These are phyloP conservation scores for Pocillopora verrucosa DNA, from an alignment of 64 coral and sea anemone species.

Conservation along the genomic window DNA sequence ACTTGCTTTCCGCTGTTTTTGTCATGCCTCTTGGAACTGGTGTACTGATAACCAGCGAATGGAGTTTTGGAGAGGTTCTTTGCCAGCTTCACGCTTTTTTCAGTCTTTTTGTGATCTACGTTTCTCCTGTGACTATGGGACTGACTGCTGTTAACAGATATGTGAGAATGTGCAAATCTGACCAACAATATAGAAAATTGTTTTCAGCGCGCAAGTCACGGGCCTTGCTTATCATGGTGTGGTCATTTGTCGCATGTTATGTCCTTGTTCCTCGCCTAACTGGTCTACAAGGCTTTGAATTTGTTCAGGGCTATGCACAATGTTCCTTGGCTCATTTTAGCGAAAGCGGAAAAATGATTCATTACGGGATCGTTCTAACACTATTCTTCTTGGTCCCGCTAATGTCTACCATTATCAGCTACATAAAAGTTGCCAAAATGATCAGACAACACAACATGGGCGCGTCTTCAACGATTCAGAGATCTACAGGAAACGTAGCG, in stretches of 20 bases:
- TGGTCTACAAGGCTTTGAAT: slow-evolving; percentile 24
- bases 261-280: slow-evolving; percentile 3
- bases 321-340: slow-evolving; percentile 29
- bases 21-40: slow-evolving; percentile 30
- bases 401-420: not conserved
- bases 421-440: slow-evolving; percentile 30
- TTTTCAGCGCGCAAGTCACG: slow-evolving; percentile 11
- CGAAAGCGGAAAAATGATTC: slow-evolving; percentile 44
- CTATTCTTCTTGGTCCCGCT: slow-evolving; percentile 20
- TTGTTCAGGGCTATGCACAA: slow-evolving; percentile 27
- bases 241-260: slow-evolving; percentile 29
- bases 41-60: not conserved
- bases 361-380: slow-evolving; percentile 13
- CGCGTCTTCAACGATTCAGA: not conserved
- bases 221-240: not conserved
- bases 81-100: slow-evolving; percentile 41
- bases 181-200: slow-evolving; percentile 7
- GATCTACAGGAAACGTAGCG: not conserved
- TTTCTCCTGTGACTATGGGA: slow-evolving; percentile 29
- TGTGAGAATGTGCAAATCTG: slow-evolving; percentile 33
- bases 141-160: slow-evolving; percentile 32
- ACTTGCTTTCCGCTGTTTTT: slow-evolving; percentile 40
- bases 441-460: slow-evolving; percentile 19
- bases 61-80: not conserved
- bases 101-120: slow-evolving; percentile 35